Percentiles rank a stretch among this genome's conserved stretches.
These are phyloP conservation scores for Eolophus roseicapilla DNA, from an alignment of 2,113 vertebrate species.

Conservation along the genomic window DNA sequence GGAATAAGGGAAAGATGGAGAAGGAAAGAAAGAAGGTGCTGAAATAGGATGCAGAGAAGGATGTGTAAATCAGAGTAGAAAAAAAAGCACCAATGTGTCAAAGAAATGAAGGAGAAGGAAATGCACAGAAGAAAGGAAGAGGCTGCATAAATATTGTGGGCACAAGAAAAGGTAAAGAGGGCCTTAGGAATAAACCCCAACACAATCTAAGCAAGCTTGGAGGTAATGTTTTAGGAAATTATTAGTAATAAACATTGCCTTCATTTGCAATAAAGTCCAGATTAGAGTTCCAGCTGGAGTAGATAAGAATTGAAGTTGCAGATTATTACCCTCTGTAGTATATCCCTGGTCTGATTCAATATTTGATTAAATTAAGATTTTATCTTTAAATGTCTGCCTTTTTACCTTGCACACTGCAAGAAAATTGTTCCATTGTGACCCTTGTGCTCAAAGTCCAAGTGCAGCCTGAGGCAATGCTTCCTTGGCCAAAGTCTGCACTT, in stretches of 20 bases:
- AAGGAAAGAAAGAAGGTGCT: neutral
- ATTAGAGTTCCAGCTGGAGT: neutral
- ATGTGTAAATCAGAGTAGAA: neutral
- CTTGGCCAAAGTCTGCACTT: neutral
- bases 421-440: neutral
- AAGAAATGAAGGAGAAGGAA: neutral
- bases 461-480: neutral
- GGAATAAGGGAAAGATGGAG: neutral
- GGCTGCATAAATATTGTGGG: neutral
- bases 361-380: slow-evolving; percentile 15
- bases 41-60: neutral
- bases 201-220: neutral
- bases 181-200: neutral
- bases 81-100: neutral
- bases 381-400: neutral
- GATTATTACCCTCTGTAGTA: neutral
- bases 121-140: neutral
- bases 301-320: neutral
- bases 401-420: neutral
- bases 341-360: neutral
- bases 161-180: neutral
- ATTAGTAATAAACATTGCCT: neutral
- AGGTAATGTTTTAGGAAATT: neutral
- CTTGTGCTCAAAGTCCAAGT: neutral
- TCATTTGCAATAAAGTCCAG: neutral